Evolutionary conservation across 1,140 invertebrate genomes (phyloP), one percentile per base, ranked within the genome.

Genomic region (Radopholus similis): DNA sequence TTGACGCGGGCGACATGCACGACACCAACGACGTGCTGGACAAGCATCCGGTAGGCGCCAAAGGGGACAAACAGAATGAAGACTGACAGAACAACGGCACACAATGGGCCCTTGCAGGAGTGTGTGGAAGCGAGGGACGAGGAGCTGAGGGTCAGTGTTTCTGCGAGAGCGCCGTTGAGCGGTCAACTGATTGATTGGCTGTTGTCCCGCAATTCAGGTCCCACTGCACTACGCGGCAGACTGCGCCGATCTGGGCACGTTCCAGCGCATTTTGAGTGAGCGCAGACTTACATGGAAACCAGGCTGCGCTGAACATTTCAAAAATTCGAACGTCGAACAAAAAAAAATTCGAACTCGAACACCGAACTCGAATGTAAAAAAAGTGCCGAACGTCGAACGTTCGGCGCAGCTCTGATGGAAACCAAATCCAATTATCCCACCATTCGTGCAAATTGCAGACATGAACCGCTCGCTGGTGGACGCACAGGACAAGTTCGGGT

Each of bases 191-290:
- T 11, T 23, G n/a, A 13, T n/a, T 34, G 23, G 28, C 15, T 13
- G 11, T 64, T 11, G 28, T 13, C 2, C 23, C n/a, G 21, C 15
- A 1, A 77, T 76, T 35, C 74, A 83, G 44, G 82, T 82, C 4
- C 83, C 84, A 1, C 64, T 85, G 0, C 85, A 85, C 64, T 84
- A 85, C 72, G 85, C 85, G 63, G 84, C 83, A 0, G 84, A 85
- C 47, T 85, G 83, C 65, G 66, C 76, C 34, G 78, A 84, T 64
- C 80, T 80, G 40, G 71, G 76, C 35, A 83, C 83, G 67, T 83
- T 84, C 9, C 77, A 82, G 57, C 71, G 80, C 55, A 65, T 85
- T n/a, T 66, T 85, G 32, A 34, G 64, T 66, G 9, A 26, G 63
- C n/a, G n/a, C n/a, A n/a, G n/a, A n/a, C n/a, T n/a, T n/a, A n/a